A percentile compares a stretch with the other conserved stretches of the same genome.
Conservation (phyloP, 2,888 invertebrate genomes). For the Sturmia bella region DNA sequence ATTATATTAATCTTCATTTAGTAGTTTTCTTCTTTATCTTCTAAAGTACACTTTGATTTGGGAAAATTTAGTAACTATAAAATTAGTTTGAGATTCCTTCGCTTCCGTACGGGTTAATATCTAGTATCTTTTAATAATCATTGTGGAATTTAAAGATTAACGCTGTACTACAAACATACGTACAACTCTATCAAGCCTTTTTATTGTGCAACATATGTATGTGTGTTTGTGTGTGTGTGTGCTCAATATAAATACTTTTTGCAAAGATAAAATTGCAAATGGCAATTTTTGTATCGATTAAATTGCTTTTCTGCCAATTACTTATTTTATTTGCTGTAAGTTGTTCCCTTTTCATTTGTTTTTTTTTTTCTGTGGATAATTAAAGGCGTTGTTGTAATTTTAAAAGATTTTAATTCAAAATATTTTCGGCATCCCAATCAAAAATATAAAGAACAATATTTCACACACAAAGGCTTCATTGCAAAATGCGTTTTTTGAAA, state of each 20-base stretch:
- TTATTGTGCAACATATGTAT: conserved; percentile 40
- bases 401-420: conserved; percentile 52
- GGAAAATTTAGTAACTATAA: neutral
- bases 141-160: conserved; percentile 9
- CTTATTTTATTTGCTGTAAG: neutral
- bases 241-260: conserved; percentile 16
- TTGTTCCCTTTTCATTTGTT: neutral
- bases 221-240: too few species aligned
- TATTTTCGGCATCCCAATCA: conserved; percentile 20
- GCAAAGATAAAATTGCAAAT: conserved; percentile 56
- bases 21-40: too few species aligned
- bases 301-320: conserved; percentile 46
- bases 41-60: neutral
- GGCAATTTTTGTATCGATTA: conserved; percentile 56
- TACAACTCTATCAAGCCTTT: conserved; percentile 34
- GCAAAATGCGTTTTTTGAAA: conserved; percentile 1
- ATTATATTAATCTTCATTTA: too few species aligned
- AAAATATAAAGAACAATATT: conserved; percentile 2
- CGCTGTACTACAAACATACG: neutral
- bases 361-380: conserved; percentile 44
- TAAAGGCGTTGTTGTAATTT: conserved; percentile 58
- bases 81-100: neutral
- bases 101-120: conserved; percentile 36
- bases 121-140: neutral
- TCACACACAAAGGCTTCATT: neutral